A percentile compares a stretch with the other conserved stretches of the same genome.
These are phyloP conservation scores for Leucopternis melanops DNA, from an alignment of 2,113 vertebrate genomes.

Conservation along the genomic window DNA sequence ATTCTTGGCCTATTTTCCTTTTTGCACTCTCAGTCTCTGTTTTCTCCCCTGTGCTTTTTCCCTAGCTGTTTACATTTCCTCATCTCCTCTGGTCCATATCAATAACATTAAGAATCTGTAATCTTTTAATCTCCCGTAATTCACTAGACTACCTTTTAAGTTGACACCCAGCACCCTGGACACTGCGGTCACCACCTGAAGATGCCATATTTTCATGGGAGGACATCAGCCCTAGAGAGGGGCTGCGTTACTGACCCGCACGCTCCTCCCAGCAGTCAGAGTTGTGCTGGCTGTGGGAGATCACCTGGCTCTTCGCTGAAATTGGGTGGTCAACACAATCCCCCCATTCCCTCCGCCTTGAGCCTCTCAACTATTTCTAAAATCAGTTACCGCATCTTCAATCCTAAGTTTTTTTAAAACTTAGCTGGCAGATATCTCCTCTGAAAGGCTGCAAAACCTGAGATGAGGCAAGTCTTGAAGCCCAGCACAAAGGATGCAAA, in stretches of 20 bases:
- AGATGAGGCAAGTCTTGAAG: not conserved
- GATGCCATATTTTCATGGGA: not conserved
- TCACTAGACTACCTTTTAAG: no score
- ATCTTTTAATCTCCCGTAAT: no score
- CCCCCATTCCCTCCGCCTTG: not conserved
- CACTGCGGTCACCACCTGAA: not conserved
- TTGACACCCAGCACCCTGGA: not conserved
- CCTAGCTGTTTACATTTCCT: no score
- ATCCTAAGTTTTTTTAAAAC: not conserved
- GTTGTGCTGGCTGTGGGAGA: not conserved
- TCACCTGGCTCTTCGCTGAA: not conserved
- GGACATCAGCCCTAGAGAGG: not conserved
- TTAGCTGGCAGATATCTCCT: not conserved
- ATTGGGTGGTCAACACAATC: not conserved
- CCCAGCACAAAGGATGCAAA: not conserved
- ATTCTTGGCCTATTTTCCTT: no score
- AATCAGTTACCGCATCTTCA: not conserved
- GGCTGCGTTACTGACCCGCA: accelerated
- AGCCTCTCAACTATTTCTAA: not conserved
- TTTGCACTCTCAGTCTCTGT: no score
- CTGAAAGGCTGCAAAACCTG: not conserved
- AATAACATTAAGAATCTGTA: no score
- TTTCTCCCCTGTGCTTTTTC: no score
- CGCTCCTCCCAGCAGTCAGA: not conserved
- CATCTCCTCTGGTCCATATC: no score